Evolutionary conservation across 2,113 vertebrate genomes (phyloP).

Genomic region (Romanogobio albipinnatus): DNA sequence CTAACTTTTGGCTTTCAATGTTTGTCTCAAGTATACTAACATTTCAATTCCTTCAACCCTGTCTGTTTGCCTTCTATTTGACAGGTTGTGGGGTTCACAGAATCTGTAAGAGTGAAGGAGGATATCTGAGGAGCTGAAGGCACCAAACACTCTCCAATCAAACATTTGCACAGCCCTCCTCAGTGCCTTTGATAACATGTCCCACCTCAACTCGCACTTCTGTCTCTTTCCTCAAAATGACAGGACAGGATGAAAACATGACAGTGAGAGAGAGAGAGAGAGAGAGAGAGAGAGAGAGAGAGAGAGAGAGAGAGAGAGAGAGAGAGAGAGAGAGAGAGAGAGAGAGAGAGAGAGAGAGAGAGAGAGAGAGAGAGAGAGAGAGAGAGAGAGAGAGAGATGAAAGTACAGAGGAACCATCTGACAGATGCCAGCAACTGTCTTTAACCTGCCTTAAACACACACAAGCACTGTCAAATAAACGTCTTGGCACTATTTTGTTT

Average conservation of each 20-base stretch:
- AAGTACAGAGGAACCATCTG: constrained; percentile 46
- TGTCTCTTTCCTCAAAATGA: constrained; percentile 41
- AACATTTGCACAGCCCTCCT: constrained; percentile 22
- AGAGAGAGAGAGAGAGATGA: constrained; percentile 1
- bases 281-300: not conserved
- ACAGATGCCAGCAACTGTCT: constrained; percentile 71
- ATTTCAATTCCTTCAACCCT: not conserved
- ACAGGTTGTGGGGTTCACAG: not conserved
- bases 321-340: not conserved
- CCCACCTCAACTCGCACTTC: constrained; percentile 29
- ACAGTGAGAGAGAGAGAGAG: not conserved
- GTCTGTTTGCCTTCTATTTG: not conserved
- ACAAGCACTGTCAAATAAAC: constrained; percentile 11
- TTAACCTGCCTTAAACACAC: constrained; percentile 40
- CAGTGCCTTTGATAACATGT: not conserved
- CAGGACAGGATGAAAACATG: constrained; percentile 36
- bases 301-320: not conserved
- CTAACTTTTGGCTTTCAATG: not conserved
- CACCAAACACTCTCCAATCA: constrained; percentile 22
- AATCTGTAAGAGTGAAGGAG: not conserved
- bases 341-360: not conserved
- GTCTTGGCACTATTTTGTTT: not conserved
- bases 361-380: too few relatives aligned
- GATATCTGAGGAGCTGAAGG: constrained; percentile 5
- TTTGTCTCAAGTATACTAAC: not conserved